Base-by-base conservation (phyloP, 2,888 invertebrate genomes). In the Eristalis tenax region DNA sequence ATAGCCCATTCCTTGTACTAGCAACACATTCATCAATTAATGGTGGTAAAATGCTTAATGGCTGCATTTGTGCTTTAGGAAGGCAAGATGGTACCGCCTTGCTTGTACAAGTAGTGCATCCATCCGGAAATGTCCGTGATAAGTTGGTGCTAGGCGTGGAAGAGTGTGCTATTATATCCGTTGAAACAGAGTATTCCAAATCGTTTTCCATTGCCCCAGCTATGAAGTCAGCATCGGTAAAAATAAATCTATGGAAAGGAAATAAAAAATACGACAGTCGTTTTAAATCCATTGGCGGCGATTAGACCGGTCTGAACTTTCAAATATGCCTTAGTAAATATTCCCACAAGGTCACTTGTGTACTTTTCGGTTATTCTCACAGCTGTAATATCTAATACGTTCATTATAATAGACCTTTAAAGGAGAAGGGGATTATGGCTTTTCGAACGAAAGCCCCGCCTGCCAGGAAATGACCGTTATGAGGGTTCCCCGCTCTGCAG, bases 361-460 rank as follows among this genome's bases (percentile, higher is more conserved):
- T 26, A 83, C 66, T 75, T 83, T 83, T 63, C 81, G 66, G 35
- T 64, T 74, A 40, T 73, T 32, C 57, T 83, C 80, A 28, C 80
- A 32, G 86, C 22, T n/a, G n/a, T n/a, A n/a, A n/a, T 68, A 35
- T 59, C 85, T 77, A 35, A 85, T 75, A 77, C 83, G 77, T 13
- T 89, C 86, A 57, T 61, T 84, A 63, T 86, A 89, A 23, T 80
- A 86, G 28, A 32, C 71, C 73, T 88, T 89, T 28, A 88, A 59
- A 64, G 82, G 78, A 38, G 59, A 15, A 68, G 65, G 15, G 78
- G 76, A 43, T 82, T 73, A 22, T 71, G 50, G 18, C 59, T 88
- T 57, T 79, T 83, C 70, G 77, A 13, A 66, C 70, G 76, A 79
- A 73, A 1, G 70, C 69, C 32, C 69, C 85, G 26, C 77, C 69